Conservation (phyloP, 2,797 vertebrate species). For the Sorex maritimensis region DNA sequence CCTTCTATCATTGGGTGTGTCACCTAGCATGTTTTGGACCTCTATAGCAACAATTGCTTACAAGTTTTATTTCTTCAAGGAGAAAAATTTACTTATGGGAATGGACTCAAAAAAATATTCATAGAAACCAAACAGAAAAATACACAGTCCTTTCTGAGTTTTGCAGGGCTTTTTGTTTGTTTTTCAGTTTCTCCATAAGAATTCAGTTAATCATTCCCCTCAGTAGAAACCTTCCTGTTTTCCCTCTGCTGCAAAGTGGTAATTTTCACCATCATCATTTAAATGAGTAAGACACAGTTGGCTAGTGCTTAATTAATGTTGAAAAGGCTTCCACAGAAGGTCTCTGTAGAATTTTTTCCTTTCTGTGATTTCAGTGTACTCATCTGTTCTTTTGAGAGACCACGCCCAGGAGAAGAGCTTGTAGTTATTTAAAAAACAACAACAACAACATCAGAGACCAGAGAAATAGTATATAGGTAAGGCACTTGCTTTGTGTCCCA, state of each 20-base stretch:
- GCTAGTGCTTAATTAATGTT: slow-evolving; percentile 70
- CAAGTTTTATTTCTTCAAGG: background rate
- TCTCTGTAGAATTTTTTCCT: slow-evolving; percentile 59
- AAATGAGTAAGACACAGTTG: slow-evolving; percentile 27
- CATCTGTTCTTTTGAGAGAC: slow-evolving; percentile 11
- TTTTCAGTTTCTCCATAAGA: slow-evolving; percentile 51
- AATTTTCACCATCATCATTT: slow-evolving; percentile 73
- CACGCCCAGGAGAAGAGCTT: slow-evolving; percentile 37
- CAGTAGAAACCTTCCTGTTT: slow-evolving; percentile 77
- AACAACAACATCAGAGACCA: background rate
- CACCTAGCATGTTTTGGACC: slow-evolving; percentile 9
- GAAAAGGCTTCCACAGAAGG: slow-evolving; percentile 30
- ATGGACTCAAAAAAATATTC: background rate
- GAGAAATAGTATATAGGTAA: background rate
- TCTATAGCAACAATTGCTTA: slow-evolving; percentile 40
- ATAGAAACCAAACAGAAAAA: slow-evolving; percentile 1
- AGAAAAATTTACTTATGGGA: slow-evolving; percentile 43
- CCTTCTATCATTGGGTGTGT: slow-evolving; percentile 17
- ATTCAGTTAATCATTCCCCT: slow-evolving; percentile 76
- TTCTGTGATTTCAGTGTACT: slow-evolving; percentile 68
- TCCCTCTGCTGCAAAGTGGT: slow-evolving; percentile 59
- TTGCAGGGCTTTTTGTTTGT: slow-evolving; percentile 26
- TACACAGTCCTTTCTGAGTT: slow-evolving; percentile 10
- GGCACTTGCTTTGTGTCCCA: too few relatives aligned
- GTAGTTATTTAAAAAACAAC: slow-evolving; percentile 9